Evolutionary conservation across 2,888 invertebrate genomes (phyloP).

Genomic region (Mythimna vitellina): DNA sequence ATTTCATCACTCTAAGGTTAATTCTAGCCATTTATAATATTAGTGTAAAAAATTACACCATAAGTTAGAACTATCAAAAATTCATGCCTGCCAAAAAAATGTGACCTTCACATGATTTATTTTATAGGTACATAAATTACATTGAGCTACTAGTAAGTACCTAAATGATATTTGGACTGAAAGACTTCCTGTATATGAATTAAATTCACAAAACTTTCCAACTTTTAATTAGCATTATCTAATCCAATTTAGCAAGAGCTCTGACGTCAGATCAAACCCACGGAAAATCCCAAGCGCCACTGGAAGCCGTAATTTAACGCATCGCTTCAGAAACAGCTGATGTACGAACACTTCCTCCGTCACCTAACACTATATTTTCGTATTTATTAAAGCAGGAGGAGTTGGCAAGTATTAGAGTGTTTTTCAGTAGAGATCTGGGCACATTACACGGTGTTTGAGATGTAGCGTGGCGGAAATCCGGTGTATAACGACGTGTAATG

Average conservation of each 20-base stretch:
- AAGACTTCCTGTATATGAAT: too few relatives aligned
- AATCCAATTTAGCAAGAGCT: too few relatives aligned
- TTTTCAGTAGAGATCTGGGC: conserved; percentile 56
- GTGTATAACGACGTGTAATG: conserved; percentile 82
- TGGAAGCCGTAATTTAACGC: conserved; percentile 43
- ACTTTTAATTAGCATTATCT: background rate
- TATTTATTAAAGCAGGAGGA: conserved; percentile 45
- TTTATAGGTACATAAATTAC: too few relatives aligned
- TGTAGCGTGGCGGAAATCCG: conserved; percentile 84
- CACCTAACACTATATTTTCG: conserved; percentile 40
- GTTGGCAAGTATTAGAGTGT: conserved; percentile 58
- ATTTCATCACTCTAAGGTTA: too few relatives aligned
- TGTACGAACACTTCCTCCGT: conserved; percentile 32
- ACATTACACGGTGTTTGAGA: conserved; percentile 84
- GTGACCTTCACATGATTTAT: too few relatives aligned
- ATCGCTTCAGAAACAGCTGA: conserved; percentile 39
- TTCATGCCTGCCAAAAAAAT: background rate
- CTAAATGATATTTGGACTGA: background rate
- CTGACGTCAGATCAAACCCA: background rate
- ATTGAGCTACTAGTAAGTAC: too few relatives aligned
- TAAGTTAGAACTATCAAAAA: background rate
- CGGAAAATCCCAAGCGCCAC: conserved; percentile 39
- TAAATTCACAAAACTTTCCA: background rate
- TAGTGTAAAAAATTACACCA: too few relatives aligned
- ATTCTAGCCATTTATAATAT: too few relatives aligned